Base-by-base conservation (phyloP, 2,888 invertebrate genomes). In the Belgica antarctica region DNA sequence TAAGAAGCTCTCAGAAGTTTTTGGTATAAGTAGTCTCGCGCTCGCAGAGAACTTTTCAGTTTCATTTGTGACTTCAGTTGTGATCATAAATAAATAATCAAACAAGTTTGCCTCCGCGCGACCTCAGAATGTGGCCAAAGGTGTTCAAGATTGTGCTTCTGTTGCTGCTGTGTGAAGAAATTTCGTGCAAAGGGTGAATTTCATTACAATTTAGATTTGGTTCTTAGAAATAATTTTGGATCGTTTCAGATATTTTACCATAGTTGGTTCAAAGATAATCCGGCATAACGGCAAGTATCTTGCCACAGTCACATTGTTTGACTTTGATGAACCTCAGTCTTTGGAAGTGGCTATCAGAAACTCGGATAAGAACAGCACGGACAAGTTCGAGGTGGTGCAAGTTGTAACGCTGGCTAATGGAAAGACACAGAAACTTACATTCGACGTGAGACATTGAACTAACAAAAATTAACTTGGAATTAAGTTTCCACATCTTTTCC, bases 261-360 rank as follows among this genome's bases (percentile, higher is more conserved):
- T 94, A 73, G 85, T 94, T 75, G 93, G 91, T 1, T 90, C 94
- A 1, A 86, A 87, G 74, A 84, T 87, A 28, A 80, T 95, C 66
- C 85, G 94, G 69, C 92, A 94, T 15, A 89, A 90, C 81, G 88
- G 89, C 65, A 88, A 90, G 75, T 95, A 90, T 80, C 89, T 90
- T 78, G 90, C 90, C 71, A 89, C 91, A n/a, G 86, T 94, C 52
- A 86, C 85, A 73, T 81, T 84, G 24, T 79, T 81, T 72, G 76
- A 75, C 27, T 81, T 80, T 72, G 77, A 87, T n/a, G 81, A 84
- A 72, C 86, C 89, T 0, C 87, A 89, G 59, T 84, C 84, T 15
- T 83, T 94, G 46, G 86, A 86, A 72, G 85, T 93, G 36, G 88
- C 88, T 27, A 83, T 94, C 12, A 86, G 85, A 71, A 92, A 92